phyloP scores from a whole-genome alignment of 2,797 vertebrate species.

The Cossypha polioptera region DNA sequence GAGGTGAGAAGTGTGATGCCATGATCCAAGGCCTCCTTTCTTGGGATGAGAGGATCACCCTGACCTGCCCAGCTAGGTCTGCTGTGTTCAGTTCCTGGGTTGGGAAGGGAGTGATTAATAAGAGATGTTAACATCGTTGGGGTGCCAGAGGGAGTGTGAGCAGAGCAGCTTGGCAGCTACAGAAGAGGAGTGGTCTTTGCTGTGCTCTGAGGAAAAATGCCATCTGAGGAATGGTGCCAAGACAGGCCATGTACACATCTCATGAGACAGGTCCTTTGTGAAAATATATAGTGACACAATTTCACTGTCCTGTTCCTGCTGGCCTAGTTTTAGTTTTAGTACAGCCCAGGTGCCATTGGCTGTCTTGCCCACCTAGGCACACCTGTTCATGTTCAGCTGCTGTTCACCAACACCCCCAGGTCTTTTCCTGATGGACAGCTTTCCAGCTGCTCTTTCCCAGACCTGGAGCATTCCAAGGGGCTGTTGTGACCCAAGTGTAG shows the following conservation, averaged over 20 bases:
- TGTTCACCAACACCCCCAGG: not conserved
- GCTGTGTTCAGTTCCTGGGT: not conserved
- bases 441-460: not conserved
- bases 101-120: not conserved
- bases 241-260: not conserved
- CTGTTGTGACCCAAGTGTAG: not conserved
- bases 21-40: not conserved
- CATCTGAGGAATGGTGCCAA: not conserved
- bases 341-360: not conserved
- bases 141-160: not conserved
- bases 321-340: not conserved
- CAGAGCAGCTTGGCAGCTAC: not conserved
- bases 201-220: not conserved
- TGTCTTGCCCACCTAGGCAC: not conserved
- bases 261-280: not conserved
- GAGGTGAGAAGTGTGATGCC: constrained; percentile 82
- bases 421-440: not conserved
- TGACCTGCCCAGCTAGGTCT: not conserved
- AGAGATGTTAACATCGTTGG: not conserved
- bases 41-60: not conserved
- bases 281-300: not conserved
- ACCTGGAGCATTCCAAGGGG: not conserved
- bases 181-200: constrained; percentile 22
- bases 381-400: not conserved
- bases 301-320: not conserved